phyloP scores from a whole-genome alignment of 2,797 vertebrate species.

The Xerus rutilus region DNA sequence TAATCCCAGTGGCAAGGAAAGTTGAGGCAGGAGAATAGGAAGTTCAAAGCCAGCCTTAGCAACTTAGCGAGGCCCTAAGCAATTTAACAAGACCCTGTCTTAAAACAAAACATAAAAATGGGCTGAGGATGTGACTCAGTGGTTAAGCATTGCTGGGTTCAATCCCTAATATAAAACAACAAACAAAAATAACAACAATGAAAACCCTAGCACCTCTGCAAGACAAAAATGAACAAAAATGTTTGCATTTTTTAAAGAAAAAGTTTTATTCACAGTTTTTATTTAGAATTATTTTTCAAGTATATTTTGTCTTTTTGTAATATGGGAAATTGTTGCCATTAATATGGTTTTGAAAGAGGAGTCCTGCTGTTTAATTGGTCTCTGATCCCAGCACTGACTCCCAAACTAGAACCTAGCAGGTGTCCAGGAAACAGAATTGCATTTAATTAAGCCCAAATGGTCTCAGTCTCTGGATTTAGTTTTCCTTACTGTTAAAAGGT shows the following conservation, averaged over 20 bases:
- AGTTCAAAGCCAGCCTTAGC: too few species aligned
- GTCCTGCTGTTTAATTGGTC: neutral
- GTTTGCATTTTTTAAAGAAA: neutral
- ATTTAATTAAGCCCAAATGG: neutral
- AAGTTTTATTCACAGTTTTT: neutral
- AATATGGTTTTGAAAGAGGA: neutral
- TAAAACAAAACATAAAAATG: too few species aligned
- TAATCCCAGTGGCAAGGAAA: too few species aligned
- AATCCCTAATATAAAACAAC: too few species aligned
- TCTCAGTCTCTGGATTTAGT: neutral
- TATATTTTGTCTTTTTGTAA: neutral
- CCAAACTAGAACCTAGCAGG: neutral
- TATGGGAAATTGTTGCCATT: neutral
- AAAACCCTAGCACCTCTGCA: neutral
- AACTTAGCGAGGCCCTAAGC: too few species aligned
- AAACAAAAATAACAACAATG: neutral
- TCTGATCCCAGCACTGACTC: neutral
- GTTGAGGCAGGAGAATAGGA: too few species aligned
- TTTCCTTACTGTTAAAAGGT: neutral
- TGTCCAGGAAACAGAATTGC: neutral
- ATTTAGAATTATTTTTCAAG: neutral
- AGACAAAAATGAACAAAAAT: slow-evolving; percentile 11
- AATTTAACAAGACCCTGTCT: too few species aligned
- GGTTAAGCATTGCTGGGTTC: too few species aligned
- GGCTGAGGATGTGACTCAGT: too few species aligned